phyloP scores from a whole-genome alignment of 1,140 invertebrate species.

The Drosophila nikananu region DNA sequence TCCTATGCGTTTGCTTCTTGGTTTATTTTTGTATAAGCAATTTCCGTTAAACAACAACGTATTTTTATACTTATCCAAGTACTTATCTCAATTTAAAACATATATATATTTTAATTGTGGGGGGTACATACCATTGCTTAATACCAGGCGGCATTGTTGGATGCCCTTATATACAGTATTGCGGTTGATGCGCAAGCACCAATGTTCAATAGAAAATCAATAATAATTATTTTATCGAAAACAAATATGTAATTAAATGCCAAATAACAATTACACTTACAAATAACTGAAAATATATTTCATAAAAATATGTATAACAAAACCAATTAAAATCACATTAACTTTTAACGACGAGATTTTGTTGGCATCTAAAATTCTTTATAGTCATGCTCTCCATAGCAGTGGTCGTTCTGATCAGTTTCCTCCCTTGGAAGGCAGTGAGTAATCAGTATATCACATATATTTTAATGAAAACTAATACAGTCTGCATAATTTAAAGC shows the following conservation, averaged over 20 bases:
- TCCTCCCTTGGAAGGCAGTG: slow-evolving; percentile 4
- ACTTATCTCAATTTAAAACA: neutral
- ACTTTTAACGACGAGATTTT: neutral
- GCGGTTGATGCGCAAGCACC: neutral
- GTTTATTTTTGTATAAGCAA: neutral
- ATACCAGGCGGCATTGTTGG: too few relatives aligned
- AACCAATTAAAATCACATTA: slow-evolving; percentile 12
- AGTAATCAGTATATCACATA: neutral
- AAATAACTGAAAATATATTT: neutral
- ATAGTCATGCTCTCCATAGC: slow-evolving; percentile 6
- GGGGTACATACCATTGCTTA: neutral
- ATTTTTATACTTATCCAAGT: neutral
- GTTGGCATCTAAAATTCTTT: neutral
- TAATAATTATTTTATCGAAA: neutral
- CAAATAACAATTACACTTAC: neutral
- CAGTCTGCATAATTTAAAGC: neutral
- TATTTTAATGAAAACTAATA: neutral
- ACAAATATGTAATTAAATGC: neutral
- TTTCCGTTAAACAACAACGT: neutral
- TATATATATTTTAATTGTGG: neutral
- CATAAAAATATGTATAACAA: neutral
- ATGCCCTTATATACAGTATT: neutral
- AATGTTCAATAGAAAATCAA: neutral
- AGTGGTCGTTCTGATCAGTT: neutral
- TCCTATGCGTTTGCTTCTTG: neutral